Evolutionary conservation across 2,113 vertebrate genomes (phyloP).

Genomic region (Stigmatopora argus): DNA sequence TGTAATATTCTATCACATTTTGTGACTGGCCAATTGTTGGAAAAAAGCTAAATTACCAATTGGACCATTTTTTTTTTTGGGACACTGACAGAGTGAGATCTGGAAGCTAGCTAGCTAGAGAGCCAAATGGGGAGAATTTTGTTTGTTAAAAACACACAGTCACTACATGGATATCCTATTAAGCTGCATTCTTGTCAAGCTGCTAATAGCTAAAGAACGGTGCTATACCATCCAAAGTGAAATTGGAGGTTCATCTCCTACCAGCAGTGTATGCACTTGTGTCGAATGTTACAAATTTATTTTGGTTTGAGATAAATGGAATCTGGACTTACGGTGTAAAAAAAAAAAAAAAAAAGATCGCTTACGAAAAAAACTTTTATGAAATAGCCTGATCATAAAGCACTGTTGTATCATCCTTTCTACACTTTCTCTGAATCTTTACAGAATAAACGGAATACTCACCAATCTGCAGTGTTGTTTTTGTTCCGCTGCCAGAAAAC

Average conservation of each 20-base stretch:
- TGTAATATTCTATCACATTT: slow-evolving; percentile 55
- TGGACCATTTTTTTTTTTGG: slow-evolving; percentile 44
- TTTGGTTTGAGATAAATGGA: slow-evolving; percentile 67
- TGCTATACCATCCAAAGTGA: slow-evolving; percentile 74
- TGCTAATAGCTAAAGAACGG: slow-evolving; percentile 69
- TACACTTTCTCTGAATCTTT: slow-evolving; percentile 73
- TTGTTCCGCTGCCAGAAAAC: slow-evolving; percentile 6
- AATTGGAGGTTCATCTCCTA: slow-evolving; percentile 72
- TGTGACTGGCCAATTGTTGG: slow-evolving; percentile 56
- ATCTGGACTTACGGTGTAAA: slow-evolving; percentile 72
- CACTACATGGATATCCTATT: slow-evolving; percentile 68
- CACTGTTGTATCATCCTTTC: slow-evolving; percentile 76
- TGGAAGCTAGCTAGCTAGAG: slow-evolving; percentile 63
- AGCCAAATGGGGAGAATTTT: slow-evolving; percentile 69
- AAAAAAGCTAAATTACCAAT: slow-evolving; percentile 61
- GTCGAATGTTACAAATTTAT: slow-evolving; percentile 72
- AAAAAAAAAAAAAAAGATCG: slow-evolving; percentile 47
- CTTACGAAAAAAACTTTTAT: slow-evolving; percentile 63
- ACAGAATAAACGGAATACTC: slow-evolving; percentile 76
- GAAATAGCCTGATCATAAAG: slow-evolving; percentile 72
- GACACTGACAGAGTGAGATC: slow-evolving; percentile 67
- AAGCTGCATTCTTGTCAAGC: slow-evolving; percentile 72
- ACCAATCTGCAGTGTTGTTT: slow-evolving; percentile 50
- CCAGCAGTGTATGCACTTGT: slow-evolving; percentile 75
- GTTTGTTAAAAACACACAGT: slow-evolving; percentile 61